These are phyloP conservation scores for Thalassophryne amazonica DNA, from an alignment of 2,797 vertebrate species.

Conservation along the genomic window DNA sequence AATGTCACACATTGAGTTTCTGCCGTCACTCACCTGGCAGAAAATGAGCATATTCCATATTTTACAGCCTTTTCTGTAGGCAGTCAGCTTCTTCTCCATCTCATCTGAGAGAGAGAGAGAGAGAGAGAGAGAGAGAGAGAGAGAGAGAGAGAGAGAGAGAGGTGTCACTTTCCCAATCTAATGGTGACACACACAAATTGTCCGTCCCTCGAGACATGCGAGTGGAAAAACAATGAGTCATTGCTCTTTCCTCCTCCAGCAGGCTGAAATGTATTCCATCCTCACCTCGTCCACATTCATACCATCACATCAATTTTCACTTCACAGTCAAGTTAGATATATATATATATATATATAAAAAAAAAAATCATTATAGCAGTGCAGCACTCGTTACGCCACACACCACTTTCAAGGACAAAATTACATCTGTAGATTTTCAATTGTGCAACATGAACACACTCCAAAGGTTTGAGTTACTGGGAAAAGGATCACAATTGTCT, in stretches of 20 bases:
- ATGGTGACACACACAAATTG: slow-evolving; percentile 40
- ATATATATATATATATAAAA: too few relatives aligned
- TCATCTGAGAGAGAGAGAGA: slow-evolving; percentile 80
- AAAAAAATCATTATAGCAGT: too few relatives aligned
- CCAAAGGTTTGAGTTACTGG: too few relatives aligned
- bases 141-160: slow-evolving; percentile 15
- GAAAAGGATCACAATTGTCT: too few relatives aligned
- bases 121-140: slow-evolving; percentile 1
- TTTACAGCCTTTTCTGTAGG: slow-evolving; percentile 93
- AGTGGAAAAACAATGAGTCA: slow-evolving; percentile 51
- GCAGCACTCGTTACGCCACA: too few relatives aligned
- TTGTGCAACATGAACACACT: too few relatives aligned
- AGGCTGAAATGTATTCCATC: slow-evolving; percentile 28
- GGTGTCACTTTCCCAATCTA: slow-evolving; percentile 50
- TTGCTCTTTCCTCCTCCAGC: slow-evolving; percentile 21
- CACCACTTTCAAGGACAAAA: too few relatives aligned
- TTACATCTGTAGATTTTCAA: too few relatives aligned
- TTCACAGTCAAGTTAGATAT: background rate
- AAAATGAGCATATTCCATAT: slow-evolving; percentile 99
- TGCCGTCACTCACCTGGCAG: slow-evolving; percentile 85
- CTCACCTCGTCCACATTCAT: slow-evolving; percentile 24
- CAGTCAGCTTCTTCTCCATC: slow-evolving; percentile 93
- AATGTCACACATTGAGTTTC: background rate
- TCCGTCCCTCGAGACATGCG: slow-evolving; percentile 10
- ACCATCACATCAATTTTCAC: slow-evolving; percentile 18